Evolutionary conservation across 2,888 invertebrate genomes (phyloP).

Genomic region (Apodemia mormo): DNA sequence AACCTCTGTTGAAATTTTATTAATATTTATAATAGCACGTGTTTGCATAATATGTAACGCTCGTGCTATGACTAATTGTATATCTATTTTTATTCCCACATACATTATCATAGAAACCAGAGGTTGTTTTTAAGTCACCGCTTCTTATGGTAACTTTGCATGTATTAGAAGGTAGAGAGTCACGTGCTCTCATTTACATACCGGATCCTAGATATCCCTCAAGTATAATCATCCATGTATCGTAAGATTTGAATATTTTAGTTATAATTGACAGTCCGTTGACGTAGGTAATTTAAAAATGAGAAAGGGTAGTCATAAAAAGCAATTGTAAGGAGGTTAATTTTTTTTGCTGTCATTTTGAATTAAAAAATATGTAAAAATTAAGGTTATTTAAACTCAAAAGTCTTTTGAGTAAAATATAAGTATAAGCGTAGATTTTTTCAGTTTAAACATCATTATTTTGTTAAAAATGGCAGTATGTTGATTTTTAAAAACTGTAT

Average conservation of each 20-base stretch:
- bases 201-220: slow-evolving; percentile 15
- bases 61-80: slow-evolving; percentile 47
- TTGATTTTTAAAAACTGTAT: too few relatives aligned
- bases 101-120: slow-evolving; percentile 69
- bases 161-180: slow-evolving; percentile 54
- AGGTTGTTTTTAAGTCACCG: slow-evolving; percentile 59
- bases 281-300: neutral
- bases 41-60: slow-evolving; percentile 32
- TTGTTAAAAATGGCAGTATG: too few relatives aligned
- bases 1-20: slow-evolving; percentile 16
- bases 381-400: too few relatives aligned
- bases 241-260: neutral
- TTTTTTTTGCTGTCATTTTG: too few relatives aligned
- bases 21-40: slow-evolving; percentile 31
- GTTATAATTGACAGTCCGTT: neutral
- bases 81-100: slow-evolving; percentile 62
- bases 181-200: slow-evolving; percentile 55
- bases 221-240: slow-evolving; percentile 11
- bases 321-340: too few relatives aligned
- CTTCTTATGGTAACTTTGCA: slow-evolving; percentile 67
- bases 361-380: too few relatives aligned
- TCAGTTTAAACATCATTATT: too few relatives aligned
- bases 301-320: neutral
- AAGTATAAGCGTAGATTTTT: too few relatives aligned
- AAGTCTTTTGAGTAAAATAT: too few relatives aligned